Conservation (phyloP, 2,888 invertebrate genomes). For the Euspilapteryx auroguttella region DNA sequence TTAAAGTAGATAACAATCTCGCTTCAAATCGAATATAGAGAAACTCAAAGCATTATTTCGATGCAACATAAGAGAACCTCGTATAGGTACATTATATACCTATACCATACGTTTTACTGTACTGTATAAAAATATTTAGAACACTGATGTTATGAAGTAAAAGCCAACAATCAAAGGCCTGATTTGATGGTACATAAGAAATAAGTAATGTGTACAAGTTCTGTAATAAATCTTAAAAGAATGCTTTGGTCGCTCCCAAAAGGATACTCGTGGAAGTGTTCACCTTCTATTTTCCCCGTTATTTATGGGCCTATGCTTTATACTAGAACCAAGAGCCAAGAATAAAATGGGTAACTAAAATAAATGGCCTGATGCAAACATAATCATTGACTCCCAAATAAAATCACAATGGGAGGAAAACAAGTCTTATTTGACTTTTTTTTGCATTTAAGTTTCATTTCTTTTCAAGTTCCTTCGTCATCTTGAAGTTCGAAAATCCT, state of each 20-base stretch:
- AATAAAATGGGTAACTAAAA: conserved; percentile 57
- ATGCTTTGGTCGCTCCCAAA: conserved; percentile 58
- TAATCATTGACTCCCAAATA: conserved; percentile 40
- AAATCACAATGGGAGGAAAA: conserved; percentile 27
- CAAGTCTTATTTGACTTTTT: too few species aligned
- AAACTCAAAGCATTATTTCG: too few species aligned
- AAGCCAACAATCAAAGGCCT: conserved; percentile 26
- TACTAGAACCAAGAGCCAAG: conserved; percentile 50
- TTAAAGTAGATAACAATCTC: too few species aligned
- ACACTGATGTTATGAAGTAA: too few species aligned
- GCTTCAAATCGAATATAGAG: too few species aligned
- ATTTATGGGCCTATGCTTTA: conserved; percentile 59
- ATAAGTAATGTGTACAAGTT: conserved; percentile 58
- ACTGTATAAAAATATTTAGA: too few species aligned
- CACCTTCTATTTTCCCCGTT: conserved; percentile 58
- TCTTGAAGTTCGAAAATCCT: too few species aligned
- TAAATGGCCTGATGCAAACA: conserved; percentile 43
- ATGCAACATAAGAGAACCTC: too few species aligned
- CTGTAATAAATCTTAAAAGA: conserved; percentile 60
- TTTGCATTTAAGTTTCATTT: too few species aligned
- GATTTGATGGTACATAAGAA: conserved; percentile 47
- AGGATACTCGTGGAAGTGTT: conserved; percentile 57
- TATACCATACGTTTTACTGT: too few species aligned
- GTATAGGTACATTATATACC: too few species aligned
- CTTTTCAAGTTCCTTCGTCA: too few species aligned